Evolutionary conservation across 2,113 vertebrate species (phyloP).

Genomic region (Gallinago media): DNA sequence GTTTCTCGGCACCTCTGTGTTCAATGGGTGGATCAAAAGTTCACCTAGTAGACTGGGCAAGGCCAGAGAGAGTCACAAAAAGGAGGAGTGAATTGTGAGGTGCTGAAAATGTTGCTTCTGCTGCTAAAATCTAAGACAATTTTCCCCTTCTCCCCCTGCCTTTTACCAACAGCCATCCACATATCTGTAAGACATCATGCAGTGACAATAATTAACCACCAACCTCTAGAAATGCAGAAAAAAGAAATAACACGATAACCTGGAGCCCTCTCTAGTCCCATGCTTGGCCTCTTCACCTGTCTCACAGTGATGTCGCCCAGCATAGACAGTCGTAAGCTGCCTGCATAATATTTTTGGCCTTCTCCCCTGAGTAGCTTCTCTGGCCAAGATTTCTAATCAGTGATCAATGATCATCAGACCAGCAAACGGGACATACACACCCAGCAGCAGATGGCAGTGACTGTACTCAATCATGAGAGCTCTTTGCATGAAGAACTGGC

Average conservation of each 20-base stretch:
- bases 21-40: not conserved
- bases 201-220: not conserved
- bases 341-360: not conserved
- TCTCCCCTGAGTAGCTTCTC: not conserved
- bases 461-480: not conserved
- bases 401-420: not conserved
- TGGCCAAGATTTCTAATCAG: constrained; percentile 7
- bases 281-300: not conserved
- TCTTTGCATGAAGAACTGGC: not conserved
- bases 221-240: not conserved
- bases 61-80: not conserved
- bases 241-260: not conserved
- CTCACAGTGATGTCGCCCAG: not conserved
- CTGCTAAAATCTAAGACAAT: not conserved
- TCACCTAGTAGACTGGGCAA: not conserved
- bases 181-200: fast-evolving
- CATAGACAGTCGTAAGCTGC: not conserved
- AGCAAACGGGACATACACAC: not conserved
- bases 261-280: not conserved
- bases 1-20: not conserved
- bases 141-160: not conserved
- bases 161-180: not conserved
- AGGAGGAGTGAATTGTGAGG: not conserved
- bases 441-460: constrained; percentile 28
- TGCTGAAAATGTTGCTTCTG: not conserved